Evolutionary conservation across 2,113 vertebrate genomes (phyloP).

Genomic region (Trematocara variabile): DNA sequence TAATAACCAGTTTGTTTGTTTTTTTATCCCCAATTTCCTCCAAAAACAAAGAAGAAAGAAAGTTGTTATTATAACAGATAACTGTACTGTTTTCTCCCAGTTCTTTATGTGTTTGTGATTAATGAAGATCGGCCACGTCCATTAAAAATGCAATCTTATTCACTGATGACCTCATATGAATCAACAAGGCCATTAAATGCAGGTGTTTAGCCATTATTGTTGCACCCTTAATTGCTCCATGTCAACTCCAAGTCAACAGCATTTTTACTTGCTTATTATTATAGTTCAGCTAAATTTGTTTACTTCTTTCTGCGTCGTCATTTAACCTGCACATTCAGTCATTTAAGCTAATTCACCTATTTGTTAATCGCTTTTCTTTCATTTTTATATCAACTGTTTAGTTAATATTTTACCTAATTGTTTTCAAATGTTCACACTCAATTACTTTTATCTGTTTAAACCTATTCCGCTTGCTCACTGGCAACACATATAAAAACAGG

Average conservation of each 20-base stretch:
- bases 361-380: background rate
- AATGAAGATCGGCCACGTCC: accelerated
- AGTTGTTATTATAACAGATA: background rate
- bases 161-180: background rate
- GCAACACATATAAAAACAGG: background rate
- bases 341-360: background rate
- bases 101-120: background rate
- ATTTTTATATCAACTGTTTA: background rate
- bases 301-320: accelerated
- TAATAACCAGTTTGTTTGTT: background rate
- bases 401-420: background rate
- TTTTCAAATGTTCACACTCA: background rate
- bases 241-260: background rate
- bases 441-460: background rate
- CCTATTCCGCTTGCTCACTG: background rate
- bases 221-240: background rate
- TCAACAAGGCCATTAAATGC: background rate
- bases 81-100: background rate
- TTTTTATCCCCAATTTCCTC: background rate
- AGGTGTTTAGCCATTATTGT: background rate
- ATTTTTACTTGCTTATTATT: accelerated
- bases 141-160: background rate
- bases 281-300: background rate
- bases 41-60: background rate
- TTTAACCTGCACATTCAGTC: background rate